Conservation (phyloP, 2,797 vertebrate genomes). For the Semaprochilodus insignis region DNA sequence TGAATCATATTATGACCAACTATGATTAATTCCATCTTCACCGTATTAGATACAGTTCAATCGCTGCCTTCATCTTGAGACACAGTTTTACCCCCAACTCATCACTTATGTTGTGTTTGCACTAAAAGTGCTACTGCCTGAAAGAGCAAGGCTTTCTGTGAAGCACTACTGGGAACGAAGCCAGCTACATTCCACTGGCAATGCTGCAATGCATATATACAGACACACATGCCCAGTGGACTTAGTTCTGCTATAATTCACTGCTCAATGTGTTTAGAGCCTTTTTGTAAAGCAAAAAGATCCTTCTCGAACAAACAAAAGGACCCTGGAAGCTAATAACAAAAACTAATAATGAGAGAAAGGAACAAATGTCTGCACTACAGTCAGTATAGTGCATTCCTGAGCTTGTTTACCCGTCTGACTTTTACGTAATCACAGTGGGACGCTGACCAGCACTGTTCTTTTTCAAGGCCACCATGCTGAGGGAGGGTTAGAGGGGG, state of each 20-base stretch:
- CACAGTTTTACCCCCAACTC: not conserved
- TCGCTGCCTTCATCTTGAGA: not conserved
- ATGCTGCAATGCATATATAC: not conserved
- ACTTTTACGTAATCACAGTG: not conserved
- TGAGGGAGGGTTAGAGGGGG: not conserved
- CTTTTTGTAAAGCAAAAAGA: not conserved
- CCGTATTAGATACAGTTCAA: not conserved
- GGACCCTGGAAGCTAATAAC: too few species aligned
- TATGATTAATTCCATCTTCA: too few species aligned
- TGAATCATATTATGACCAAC: too few species aligned
- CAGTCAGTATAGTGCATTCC: not conserved
- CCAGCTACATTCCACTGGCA: conserved; percentile 15
- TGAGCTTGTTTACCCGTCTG: not conserved
- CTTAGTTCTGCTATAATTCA: not conserved
- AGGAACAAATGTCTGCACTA: not conserved
- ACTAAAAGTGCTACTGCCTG: not conserved
- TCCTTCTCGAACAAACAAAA: not conserved
- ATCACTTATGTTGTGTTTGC: not conserved
- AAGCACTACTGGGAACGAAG: not conserved
- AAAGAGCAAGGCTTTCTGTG: not conserved
- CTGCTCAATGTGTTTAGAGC: not conserved
- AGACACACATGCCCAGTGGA: not conserved
- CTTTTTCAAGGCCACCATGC: not conserved
- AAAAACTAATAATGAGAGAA: not conserved
- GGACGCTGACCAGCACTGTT: not conserved